phyloP scores from a whole-genome alignment of 2,113 vertebrate species.

The Catharus minimus region DNA sequence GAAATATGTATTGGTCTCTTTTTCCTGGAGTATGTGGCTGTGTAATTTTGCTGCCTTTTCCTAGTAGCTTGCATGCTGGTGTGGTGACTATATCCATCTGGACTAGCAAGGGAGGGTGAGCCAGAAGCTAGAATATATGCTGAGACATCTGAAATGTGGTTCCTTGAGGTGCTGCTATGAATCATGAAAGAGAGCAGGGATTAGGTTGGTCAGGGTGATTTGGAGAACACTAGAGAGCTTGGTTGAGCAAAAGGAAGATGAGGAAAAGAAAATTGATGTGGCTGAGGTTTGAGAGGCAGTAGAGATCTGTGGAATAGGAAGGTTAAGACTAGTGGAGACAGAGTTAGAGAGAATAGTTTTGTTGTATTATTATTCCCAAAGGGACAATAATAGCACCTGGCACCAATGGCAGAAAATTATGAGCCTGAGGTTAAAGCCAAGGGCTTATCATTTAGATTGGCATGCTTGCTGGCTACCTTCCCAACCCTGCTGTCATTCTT shows the following conservation, averaged over 20 bases:
- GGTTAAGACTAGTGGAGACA: conserved; percentile 48
- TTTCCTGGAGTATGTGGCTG: neutral
- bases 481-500: neutral
- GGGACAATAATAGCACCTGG: conserved; percentile 16
- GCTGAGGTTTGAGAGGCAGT: conserved; percentile 26
- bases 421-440: neutral
- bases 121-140: neutral
- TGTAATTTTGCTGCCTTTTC: neutral
- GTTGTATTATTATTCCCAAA: neutral
- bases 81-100: neutral
- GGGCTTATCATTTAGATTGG: conserved; percentile 11
- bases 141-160: neutral
- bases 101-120: neutral
- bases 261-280: conserved; percentile 51
- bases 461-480: conserved; percentile 24
- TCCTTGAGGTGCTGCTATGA: neutral
- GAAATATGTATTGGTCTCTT: rapidly evolving
- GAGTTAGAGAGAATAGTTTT: neutral
- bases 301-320: conserved; percentile 37
- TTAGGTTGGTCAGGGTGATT: neutral
- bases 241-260: conserved; percentile 60
- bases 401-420: neutral
- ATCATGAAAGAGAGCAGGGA: neutral
- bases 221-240: neutral
- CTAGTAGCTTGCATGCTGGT: neutral